These are phyloP conservation scores for Bettongia penicillata DNA, from an alignment of 2,113 vertebrate species.

Conservation along the genomic window DNA sequence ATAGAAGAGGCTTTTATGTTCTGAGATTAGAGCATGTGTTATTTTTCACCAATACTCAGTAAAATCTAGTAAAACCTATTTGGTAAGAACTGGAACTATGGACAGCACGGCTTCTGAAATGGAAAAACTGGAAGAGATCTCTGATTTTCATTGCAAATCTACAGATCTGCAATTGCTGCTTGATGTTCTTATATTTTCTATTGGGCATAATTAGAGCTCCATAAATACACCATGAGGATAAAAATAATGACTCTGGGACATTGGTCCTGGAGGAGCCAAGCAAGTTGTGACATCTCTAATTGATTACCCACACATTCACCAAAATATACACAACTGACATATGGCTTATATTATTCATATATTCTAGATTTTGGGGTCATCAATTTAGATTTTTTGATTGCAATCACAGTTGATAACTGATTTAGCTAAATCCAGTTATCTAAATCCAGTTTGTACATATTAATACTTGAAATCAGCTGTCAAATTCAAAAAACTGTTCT, in stretches of 20 bases:
- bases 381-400: background rate
- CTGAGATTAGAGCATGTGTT: background rate
- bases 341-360: background rate
- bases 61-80: slow-evolving; percentile 55
- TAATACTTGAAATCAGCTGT: background rate
- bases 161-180: slow-evolving; percentile 69
- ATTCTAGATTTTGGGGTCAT: background rate
- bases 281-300: slow-evolving; percentile 46
- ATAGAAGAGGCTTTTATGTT: background rate
- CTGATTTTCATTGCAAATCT: slow-evolving; percentile 66
- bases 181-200: slow-evolving; percentile 66
- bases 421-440: background rate
- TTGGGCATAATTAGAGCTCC: slow-evolving; percentile 62
- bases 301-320: slow-evolving; percentile 26
- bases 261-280: slow-evolving; percentile 69
- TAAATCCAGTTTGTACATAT: background rate
- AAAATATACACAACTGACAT: background rate
- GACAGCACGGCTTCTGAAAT: slow-evolving; percentile 59
- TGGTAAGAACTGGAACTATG: slow-evolving; percentile 30
- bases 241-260: slow-evolving; percentile 46
- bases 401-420: background rate
- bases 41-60: background rate
- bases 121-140: slow-evolving; percentile 52
- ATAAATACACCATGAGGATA: slow-evolving; percentile 61
- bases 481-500: background rate